phyloP scores from a whole-genome alignment of 1,140 invertebrate genomes.

The Wiebesia pumilae region DNA sequence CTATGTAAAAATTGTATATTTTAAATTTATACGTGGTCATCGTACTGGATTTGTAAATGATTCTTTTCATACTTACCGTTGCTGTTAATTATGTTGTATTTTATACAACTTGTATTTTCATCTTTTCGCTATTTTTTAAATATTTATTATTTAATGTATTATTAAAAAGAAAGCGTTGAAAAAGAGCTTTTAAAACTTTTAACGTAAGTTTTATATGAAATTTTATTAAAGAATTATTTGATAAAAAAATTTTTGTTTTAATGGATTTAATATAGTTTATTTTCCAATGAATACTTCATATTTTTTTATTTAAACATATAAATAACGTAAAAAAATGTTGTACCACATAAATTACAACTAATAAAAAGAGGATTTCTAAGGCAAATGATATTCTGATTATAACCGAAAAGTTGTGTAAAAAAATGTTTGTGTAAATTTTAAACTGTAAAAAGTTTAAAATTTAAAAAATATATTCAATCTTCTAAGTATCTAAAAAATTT shows the following conservation, averaged over 20 bases:
- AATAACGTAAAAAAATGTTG: neutral
- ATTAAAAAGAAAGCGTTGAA: slow-evolving; percentile 21
- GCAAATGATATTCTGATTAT: too few relatives aligned
- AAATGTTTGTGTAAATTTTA: too few relatives aligned
- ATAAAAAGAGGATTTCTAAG: too few relatives aligned
- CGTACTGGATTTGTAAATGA: slow-evolving; percentile 48
- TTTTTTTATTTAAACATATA: neutral
- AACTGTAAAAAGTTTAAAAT: too few relatives aligned
- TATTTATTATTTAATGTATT: slow-evolving; percentile 12
- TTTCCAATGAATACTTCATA: neutral
- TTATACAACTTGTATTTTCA: slow-evolving; percentile 46
- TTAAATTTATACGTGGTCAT: slow-evolving; percentile 63
- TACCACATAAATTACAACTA: too few relatives aligned
- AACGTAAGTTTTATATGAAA: neutral
- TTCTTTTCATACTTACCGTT: neutral
- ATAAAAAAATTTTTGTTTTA: slow-evolving; percentile 2
- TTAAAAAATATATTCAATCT: neutral
- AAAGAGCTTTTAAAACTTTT: neutral
- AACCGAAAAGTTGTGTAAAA: too few relatives aligned
- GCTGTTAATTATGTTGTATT: slow-evolving; percentile 52
- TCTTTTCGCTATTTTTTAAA: slow-evolving; percentile 3
- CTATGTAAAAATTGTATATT: slow-evolving; percentile 62
- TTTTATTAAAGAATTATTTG: neutral
- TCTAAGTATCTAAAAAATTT: neutral
- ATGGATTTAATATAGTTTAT: too few relatives aligned